These are phyloP conservation scores for Platycheirus rosarum DNA, from an alignment of 2,888 invertebrate genomes.

Conservation along the genomic window DNA sequence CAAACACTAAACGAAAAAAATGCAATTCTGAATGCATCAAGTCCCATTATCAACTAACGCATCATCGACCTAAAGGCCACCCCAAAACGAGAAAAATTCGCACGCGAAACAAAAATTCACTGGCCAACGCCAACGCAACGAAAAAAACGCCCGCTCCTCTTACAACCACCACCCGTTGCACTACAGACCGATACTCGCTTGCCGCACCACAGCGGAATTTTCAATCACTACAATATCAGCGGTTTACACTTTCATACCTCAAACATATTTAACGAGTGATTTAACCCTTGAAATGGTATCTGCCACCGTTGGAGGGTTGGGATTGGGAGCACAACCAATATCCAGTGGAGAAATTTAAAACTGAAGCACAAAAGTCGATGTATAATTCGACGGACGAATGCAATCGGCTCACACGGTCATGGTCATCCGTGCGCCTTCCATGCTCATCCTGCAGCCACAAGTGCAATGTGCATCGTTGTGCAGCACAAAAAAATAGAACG, in stretches of 20 bases:
- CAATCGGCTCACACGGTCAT: constrained; percentile 73
- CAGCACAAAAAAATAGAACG: constrained; percentile 55
- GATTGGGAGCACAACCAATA: constrained; percentile 7
- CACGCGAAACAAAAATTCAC: constrained; percentile 55
- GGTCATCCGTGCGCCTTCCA: constrained; percentile 55
- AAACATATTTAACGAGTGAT: constrained; percentile 74
- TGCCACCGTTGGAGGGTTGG: constrained; percentile 16
- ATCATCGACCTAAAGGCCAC: constrained; percentile 52
- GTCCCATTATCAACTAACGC: constrained; percentile 70
- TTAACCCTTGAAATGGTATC: constrained; percentile 68
- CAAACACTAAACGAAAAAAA: constrained; percentile 35
- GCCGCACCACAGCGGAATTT: constrained; percentile 39
- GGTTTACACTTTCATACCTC: constrained; percentile 74
- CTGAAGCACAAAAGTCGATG: constrained; percentile 64
- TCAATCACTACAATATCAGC: constrained; percentile 74
- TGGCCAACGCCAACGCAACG: not conserved
- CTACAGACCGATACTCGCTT: no score
- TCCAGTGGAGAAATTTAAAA: constrained; percentile 63
- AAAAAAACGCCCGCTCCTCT: constrained; percentile 29
- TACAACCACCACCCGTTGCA: constrained; percentile 34
- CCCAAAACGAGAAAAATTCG: constrained; percentile 50
- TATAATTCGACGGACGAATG: constrained; percentile 69
- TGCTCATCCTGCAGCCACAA: constrained; percentile 34
- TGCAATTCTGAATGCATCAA: constrained; percentile 39
- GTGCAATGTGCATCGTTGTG: constrained; percentile 64